Conservation (phyloP, 1,140 invertebrate species). For the Lepidotrigona ventralis region DNA sequence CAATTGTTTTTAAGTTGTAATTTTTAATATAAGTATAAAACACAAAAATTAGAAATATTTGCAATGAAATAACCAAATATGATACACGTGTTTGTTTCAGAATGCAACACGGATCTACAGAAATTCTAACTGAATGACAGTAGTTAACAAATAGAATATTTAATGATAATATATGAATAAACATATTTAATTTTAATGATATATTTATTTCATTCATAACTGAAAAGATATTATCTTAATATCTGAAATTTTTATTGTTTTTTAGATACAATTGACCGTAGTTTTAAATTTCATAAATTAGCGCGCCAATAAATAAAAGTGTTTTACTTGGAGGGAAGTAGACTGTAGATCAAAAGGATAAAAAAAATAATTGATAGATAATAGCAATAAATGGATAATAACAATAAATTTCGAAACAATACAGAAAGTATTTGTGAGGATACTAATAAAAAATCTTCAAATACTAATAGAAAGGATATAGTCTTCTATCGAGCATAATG, state of each 20-base stretch:
- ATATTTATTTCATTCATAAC: background rate
- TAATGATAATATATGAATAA: background rate
- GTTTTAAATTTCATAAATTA: background rate
- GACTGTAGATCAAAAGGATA: background rate
- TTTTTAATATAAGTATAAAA: background rate
- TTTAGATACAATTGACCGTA: background rate
- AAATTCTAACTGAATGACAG: background rate
- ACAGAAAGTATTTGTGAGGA: background rate
- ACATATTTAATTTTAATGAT: background rate
- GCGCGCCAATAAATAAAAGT: too few relatives aligned
- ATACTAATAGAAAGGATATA: background rate
- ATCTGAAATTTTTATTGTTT: background rate
- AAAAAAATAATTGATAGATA: constrained; percentile 15
- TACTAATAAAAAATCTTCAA: background rate
- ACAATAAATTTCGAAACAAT: constrained; percentile 2
- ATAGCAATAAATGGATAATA: constrained; percentile 26
- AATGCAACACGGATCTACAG: background rate
- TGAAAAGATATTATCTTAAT: background rate
- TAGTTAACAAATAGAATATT: background rate
- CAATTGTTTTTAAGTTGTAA: too few relatives aligned
- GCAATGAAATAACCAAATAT: background rate
- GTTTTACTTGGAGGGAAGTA: background rate
- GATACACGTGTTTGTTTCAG: background rate
- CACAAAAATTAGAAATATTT: background rate
- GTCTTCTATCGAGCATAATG: background rate